Conservation (phyloP, 1,140 invertebrate genomes). For the Pachyrhynchus sulphureomaculatus region DNA sequence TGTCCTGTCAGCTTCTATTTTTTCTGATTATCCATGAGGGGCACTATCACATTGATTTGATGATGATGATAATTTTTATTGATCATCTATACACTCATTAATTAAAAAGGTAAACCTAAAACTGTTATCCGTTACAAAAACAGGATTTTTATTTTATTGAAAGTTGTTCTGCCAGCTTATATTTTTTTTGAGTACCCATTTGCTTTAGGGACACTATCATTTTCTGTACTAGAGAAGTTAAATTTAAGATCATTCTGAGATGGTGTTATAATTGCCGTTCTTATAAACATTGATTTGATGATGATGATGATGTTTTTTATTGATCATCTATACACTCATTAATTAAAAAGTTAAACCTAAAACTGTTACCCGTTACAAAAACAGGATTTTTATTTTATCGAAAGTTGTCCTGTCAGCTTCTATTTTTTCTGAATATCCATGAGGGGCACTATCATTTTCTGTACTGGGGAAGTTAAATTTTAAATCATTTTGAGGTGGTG, state of each 20-base stretch:
- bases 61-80: too few relatives aligned
- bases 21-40: conserved; percentile 5
- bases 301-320: too few relatives aligned
- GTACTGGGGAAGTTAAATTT: conserved; percentile 51
- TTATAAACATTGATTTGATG: conserved; percentile 62
- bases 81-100: background rate
- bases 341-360: conserved; percentile 58
- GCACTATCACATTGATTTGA: conserved; percentile 54
- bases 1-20: background rate
- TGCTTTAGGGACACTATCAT: conserved; percentile 6
- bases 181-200: conserved; percentile 2
- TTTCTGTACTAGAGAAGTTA: conserved; percentile 46
- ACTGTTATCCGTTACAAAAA: conserved; percentile 44
- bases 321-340: background rate
- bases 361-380: conserved; percentile 47
- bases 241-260: conserved; percentile 52
- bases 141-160: conserved; percentile 16
- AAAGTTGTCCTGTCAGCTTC: background rate
- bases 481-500: conserved; percentile 46
- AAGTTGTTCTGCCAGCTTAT: background rate
- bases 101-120: conserved; percentile 59
- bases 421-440: conserved; percentile 2
- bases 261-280: conserved; percentile 50
- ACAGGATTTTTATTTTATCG: conserved; percentile 22
- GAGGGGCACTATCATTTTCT: conserved; percentile 10